phyloP scores from a whole-genome alignment of 1,140 invertebrate genomes.

The Temnothorax nylanderi region DNA sequence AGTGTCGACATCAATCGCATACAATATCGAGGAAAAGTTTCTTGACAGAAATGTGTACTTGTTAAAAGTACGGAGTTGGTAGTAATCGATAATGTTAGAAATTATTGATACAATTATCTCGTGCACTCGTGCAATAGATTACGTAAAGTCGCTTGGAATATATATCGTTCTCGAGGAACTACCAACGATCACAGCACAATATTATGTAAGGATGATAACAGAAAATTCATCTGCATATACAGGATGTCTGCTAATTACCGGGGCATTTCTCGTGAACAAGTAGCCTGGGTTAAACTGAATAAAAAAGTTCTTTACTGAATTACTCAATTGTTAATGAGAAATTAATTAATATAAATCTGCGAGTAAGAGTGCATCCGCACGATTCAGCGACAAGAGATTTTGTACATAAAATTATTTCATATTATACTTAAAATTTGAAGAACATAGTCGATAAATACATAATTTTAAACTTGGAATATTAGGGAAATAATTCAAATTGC shows the following conservation, averaged over 20 bases:
- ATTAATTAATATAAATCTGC: too few relatives aligned
- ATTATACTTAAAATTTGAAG: not conserved
- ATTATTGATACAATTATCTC: constrained; percentile 14
- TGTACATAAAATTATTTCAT: not conserved
- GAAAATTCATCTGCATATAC: not conserved
- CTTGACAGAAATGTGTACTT: not conserved
- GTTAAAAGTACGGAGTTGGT: not conserved
- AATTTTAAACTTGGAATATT: not conserved
- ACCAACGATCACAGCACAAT: not conserved
- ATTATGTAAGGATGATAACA: not conserved
- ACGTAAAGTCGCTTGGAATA: not conserved
- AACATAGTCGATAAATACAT: not conserved
- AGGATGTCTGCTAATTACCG: too few relatives aligned
- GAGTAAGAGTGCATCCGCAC: too few relatives aligned
- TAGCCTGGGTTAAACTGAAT: too few relatives aligned
- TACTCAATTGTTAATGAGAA: too few relatives aligned
- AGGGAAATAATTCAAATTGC: not conserved
- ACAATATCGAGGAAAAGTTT: not conserved
- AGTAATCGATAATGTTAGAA: not conserved
- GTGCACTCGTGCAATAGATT: not conserved
- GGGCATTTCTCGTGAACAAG: too few relatives aligned
- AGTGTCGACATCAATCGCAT: not conserved
- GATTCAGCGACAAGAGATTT: too few relatives aligned
- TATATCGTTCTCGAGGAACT: not conserved
- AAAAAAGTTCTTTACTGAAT: too few relatives aligned